These are phyloP conservation scores for Apomyelois bistriatella DNA, from an alignment of 2,888 invertebrate genomes.

Conservation along the genomic window DNA sequence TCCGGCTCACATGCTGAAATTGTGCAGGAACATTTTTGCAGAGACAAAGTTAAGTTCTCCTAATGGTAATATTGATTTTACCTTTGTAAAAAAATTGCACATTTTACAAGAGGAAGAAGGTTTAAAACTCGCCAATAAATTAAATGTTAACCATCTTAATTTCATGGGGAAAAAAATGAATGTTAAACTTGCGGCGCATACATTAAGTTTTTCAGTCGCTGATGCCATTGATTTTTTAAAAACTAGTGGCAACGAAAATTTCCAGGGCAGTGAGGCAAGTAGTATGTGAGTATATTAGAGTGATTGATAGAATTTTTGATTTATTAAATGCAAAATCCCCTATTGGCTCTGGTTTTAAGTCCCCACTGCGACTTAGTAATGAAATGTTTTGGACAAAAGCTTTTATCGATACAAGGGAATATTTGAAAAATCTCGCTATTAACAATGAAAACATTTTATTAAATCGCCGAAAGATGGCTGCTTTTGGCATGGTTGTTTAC, in stretches of 20 bases:
- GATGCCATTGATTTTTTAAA: neutral
- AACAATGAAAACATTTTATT: neutral
- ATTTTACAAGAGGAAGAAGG: neutral
- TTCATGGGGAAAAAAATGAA: neutral
- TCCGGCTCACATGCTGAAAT: conserved; percentile 20
- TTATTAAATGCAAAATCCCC: neutral
- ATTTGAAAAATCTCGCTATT: neutral
- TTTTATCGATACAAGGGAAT: neutral
- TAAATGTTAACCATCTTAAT: neutral
- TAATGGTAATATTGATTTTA: neutral
- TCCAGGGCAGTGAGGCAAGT: neutral
- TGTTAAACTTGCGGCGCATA: neutral
- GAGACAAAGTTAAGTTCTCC: neutral
- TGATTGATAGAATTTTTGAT: neutral
- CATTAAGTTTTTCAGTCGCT: neutral
- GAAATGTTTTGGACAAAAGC: neutral
- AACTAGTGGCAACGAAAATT: neutral
- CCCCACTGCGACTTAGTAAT: neutral
- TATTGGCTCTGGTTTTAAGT: neutral
- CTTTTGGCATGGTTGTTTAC: neutral
- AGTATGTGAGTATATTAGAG: neutral
- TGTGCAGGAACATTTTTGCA: neutral
- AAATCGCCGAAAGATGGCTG: neutral
- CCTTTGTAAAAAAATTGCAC: neutral
- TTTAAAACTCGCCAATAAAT: neutral